These are phyloP conservation scores for Poeciliopsis turrubarensis DNA, from an alignment of 2,113 vertebrate genomes.

Conservation along the genomic window DNA sequence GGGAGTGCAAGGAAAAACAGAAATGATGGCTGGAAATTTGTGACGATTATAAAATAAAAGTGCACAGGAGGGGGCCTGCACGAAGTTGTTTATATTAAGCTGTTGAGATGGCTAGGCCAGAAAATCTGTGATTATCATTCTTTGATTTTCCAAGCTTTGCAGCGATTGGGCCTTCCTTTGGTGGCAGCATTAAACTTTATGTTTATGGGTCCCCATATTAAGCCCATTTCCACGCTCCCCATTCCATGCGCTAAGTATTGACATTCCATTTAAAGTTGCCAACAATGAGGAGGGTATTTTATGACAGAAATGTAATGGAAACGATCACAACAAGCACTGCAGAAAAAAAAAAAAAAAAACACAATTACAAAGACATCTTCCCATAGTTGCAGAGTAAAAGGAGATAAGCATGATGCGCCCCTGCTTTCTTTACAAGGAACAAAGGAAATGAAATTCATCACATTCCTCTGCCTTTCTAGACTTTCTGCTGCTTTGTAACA, in stretches of 20 bases:
- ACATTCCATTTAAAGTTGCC: constrained; percentile 75
- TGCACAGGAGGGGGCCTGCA: constrained; percentile 30
- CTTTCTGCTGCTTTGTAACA: constrained; percentile 42
- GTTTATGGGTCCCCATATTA: constrained; percentile 72
- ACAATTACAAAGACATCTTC: constrained; percentile 71
- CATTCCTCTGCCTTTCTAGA: constrained; percentile 40
- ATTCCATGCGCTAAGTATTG: constrained; percentile 72
- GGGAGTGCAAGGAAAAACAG: constrained; percentile 18
- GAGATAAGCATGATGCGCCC: constrained; percentile 62
- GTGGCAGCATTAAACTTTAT: constrained; percentile 71
- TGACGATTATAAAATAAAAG: constrained; percentile 52
- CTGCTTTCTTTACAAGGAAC: constrained; percentile 65
- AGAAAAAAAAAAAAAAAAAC: constrained; percentile 65
- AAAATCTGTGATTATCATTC: constrained; percentile 71
- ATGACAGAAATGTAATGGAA: constrained; percentile 70
- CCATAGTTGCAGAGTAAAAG: constrained; percentile 61
- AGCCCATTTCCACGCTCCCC: constrained; percentile 75
- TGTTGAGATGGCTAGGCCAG: constrained; percentile 55
- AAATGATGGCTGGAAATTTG: constrained; percentile 32
- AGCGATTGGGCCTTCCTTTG: constrained; percentile 61
- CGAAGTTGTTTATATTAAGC: constrained; percentile 69
- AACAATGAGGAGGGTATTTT: constrained; percentile 63
- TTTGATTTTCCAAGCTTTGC: constrained; percentile 63
- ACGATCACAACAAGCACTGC: constrained; percentile 47
- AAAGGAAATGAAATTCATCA: constrained; percentile 55